Evolutionary conservation across 2,888 invertebrate genomes (phyloP), one percentile per base, ranked within the genome.

Genomic region (Acronicta aceris): DNA sequence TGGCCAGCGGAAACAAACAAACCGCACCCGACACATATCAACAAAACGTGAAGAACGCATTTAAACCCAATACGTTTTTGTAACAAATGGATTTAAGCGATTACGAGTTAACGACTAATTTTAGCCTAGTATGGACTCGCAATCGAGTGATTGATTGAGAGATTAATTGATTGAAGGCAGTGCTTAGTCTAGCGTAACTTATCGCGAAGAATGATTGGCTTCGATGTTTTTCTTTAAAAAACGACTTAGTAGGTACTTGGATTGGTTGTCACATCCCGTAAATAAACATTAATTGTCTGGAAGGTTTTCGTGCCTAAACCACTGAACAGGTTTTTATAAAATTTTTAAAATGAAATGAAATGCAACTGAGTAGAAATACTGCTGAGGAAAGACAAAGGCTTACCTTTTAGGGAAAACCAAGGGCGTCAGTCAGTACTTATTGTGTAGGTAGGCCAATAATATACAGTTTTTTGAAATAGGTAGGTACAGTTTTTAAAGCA

Each of bases 141-240:
- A 21, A 46, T 33, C 13, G 42, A 64, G 41, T 65, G 50, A 70
- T 67, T 57, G 56, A 71, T 67, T 49, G 48, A 12, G 33, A 4
- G 17, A 53, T 71, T 70, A 70, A 67, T 67, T 67, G 48, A 70
- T 71, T 45, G 71, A 58, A 71, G 65, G 10, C 30, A 47, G 41
- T 52, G 57, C 42, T 57, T 67, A 70, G 71, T 71, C 50, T 65
- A 51, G 36, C 65, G 53, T 51, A 50, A 46, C 49, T 47, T 50
- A 64, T 51, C 42, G 15, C 8, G 9, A 5, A 9, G 4, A 48
- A 30, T 52, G 16, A 21, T 41, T n/a, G 16, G 7, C 15, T 30
- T 9, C 10, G 9, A 52, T 43, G 10, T 49, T 40, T 33, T 48
- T 54, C n/a, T 2, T 40, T 40, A 8, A 38, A 38, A 21, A 6